A percentile compares a stretch with the other conserved stretches of the same genome.
These are phyloP conservation scores for Lepidurus packardi DNA, from an alignment of 1,140 invertebrate species.

Conservation along the genomic window DNA sequence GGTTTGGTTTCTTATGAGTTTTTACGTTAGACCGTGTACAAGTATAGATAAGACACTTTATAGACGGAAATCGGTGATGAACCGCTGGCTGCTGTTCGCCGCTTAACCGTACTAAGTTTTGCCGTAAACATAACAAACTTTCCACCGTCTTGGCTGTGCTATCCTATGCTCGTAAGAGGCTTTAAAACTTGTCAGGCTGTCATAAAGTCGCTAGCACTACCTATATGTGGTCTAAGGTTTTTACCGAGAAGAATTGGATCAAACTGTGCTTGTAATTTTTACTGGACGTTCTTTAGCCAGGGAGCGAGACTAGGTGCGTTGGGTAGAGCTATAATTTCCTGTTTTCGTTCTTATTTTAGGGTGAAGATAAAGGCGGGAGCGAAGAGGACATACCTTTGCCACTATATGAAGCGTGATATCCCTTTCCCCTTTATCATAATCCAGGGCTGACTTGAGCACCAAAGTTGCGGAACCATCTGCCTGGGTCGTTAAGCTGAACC, in stretches of 20 bases:
- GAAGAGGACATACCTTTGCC: not conserved
- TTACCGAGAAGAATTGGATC: not conserved
- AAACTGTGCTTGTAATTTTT: constrained; percentile 5
- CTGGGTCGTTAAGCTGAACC: constrained; percentile 6
- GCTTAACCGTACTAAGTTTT: too few species aligned
- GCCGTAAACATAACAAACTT: too few species aligned
- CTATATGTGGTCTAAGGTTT: not conserved
- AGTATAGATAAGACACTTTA: too few species aligned
- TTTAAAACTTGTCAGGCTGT: not conserved
- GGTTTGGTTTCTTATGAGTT: too few species aligned
- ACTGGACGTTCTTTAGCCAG: too few species aligned
- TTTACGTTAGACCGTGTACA: too few species aligned
- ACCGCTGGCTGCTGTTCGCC: too few species aligned
- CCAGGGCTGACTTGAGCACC: constrained; percentile 3
- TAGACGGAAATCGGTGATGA: too few species aligned
- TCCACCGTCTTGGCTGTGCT: too few species aligned
- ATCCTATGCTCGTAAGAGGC: too few species aligned
- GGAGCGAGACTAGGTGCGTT: too few species aligned
- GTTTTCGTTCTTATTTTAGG: not conserved
- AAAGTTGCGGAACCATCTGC: not conserved
- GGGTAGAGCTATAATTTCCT: too few species aligned
- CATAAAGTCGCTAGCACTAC: not conserved
- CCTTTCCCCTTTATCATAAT: constrained; percentile 10
- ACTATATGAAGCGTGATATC: constrained; percentile 22
- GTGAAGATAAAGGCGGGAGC: not conserved